Evolutionary conservation across 2,797 vertebrate species (phyloP).

Genomic region (Nasua narica): DNA sequence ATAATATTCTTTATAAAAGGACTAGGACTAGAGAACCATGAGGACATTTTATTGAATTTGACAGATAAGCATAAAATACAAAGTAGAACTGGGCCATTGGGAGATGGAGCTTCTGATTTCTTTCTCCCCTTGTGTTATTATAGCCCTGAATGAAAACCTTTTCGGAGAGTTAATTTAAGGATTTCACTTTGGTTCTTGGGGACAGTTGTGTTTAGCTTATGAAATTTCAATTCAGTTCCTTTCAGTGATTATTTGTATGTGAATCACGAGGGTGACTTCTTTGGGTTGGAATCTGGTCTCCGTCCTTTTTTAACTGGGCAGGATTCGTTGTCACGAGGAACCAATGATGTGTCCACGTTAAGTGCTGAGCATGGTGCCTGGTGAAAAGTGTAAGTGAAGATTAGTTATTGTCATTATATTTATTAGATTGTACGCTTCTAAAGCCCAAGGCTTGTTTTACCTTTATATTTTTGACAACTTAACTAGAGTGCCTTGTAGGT

Average conservation of each 20-base stretch:
- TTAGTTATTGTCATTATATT: neutral
- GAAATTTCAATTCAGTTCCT: slow-evolving; percentile 16
- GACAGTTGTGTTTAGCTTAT: slow-evolving; percentile 17
- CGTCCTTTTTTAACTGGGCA: neutral
- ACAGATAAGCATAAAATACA: slow-evolving; percentile 47
- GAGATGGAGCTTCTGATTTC: neutral
- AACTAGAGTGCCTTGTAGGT: neutral
- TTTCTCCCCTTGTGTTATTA: neutral
- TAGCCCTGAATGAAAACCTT: slow-evolving; percentile 14
- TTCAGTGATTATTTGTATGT: neutral
- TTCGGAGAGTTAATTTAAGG: slow-evolving; percentile 34
- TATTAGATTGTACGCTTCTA: neutral
- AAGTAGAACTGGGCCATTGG: slow-evolving; percentile 26
- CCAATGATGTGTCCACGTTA: neutral
- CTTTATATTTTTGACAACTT: neutral
- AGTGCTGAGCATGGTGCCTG: neutral
- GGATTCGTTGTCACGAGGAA: neutral
- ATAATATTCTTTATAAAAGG: slow-evolving; percentile 31
- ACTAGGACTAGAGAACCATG: neutral
- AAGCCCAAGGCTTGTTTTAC: neutral
- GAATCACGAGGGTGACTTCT: neutral
- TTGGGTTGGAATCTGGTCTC: neutral
- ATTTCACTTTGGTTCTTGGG: slow-evolving; percentile 34
- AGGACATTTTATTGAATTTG: slow-evolving; percentile 40
- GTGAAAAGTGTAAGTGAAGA: neutral